phyloP scores from a whole-genome alignment of 2,113 vertebrate species.

The Piprites chloris region DNA sequence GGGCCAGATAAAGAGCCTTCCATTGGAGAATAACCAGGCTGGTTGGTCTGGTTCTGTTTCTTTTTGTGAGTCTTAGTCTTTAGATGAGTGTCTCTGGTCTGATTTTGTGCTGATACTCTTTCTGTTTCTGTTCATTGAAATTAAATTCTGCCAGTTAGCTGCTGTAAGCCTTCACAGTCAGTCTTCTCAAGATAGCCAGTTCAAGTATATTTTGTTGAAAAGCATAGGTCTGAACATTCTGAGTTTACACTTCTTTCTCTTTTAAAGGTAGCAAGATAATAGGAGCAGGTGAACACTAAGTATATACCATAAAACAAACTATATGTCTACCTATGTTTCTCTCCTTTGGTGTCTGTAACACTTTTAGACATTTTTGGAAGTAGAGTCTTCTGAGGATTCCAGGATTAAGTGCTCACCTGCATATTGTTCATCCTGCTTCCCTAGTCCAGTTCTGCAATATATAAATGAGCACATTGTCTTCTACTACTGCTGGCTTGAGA shows the following conservation, averaged over 20 bases:
- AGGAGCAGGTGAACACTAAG: not conserved
- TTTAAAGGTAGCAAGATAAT: not conserved
- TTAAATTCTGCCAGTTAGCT: not conserved
- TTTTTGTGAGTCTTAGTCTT: not conserved
- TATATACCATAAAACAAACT: not conserved
- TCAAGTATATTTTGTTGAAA: not conserved
- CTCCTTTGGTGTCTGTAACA: not conserved
- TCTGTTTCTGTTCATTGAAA: not conserved
- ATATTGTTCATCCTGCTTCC: not conserved
- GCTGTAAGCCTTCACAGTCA: not conserved
- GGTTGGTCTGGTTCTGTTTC: not conserved
- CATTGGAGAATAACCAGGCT: not conserved
- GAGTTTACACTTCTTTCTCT: not conserved
- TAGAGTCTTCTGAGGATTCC: not conserved
- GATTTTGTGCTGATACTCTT: not conserved
- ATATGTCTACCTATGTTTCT: not conserved
- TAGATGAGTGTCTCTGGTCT: not conserved
- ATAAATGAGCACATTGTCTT: not conserved
- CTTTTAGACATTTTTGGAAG: not conserved
- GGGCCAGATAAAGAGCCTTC: not conserved
- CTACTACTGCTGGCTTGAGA: not conserved
- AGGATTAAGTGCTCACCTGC: not conserved
- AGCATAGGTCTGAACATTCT: not conserved
- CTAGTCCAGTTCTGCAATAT: not conserved
- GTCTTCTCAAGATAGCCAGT: not conserved